Conservation (phyloP, 2,113 vertebrate species). For the Acanthochromis polyacanthus region DNA sequence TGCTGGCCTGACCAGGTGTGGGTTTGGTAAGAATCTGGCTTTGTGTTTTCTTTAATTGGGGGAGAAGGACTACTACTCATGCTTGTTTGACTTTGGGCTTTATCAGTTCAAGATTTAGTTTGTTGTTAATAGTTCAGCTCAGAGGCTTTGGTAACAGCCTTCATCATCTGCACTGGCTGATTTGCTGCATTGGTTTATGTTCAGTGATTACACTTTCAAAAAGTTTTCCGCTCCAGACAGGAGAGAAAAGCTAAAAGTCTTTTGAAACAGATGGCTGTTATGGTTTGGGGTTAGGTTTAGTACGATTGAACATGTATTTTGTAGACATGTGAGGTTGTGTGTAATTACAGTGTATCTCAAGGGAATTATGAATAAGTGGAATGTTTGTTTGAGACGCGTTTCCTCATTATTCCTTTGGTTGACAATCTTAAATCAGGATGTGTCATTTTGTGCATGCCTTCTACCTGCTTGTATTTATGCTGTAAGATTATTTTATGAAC, state of each 20-base stretch:
- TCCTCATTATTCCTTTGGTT: slow-evolving; percentile 1
- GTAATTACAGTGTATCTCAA: slow-evolving; percentile 16
- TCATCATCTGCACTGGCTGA: slow-evolving; percentile 45
- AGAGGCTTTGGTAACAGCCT: slow-evolving; percentile 52
- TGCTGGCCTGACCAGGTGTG: slow-evolving; percentile 58
- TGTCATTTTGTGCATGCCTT: slow-evolving; percentile 1
- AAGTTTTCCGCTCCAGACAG: slow-evolving; percentile 13
- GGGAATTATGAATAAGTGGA: slow-evolving; percentile 23
- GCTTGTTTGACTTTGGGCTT: slow-evolving; percentile 68
- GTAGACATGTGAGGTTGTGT: slow-evolving; percentile 15
- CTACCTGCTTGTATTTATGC: not conserved
- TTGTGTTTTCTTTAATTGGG: slow-evolving; percentile 74
- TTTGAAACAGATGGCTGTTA: slow-evolving; percentile 29
- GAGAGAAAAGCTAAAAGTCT: slow-evolving; percentile 15
- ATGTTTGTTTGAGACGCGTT: slow-evolving; percentile 37
- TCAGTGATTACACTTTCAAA: slow-evolving; percentile 45
- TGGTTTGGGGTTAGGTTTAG: slow-evolving; percentile 29
- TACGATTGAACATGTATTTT: slow-evolving; percentile 29
- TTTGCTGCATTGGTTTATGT: slow-evolving; percentile 47
- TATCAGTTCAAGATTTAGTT: slow-evolving; percentile 63
- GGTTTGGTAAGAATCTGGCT: slow-evolving; percentile 68
- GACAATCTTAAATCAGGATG: not conserved
- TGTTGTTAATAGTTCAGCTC: slow-evolving; percentile 59
- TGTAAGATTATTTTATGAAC: slow-evolving; percentile 1
- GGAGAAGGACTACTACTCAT: slow-evolving; percentile 46